These are phyloP conservation scores for Tetragnatha versicolor DNA, from an alignment of 1,140 invertebrate species.

Conservation along the genomic window DNA sequence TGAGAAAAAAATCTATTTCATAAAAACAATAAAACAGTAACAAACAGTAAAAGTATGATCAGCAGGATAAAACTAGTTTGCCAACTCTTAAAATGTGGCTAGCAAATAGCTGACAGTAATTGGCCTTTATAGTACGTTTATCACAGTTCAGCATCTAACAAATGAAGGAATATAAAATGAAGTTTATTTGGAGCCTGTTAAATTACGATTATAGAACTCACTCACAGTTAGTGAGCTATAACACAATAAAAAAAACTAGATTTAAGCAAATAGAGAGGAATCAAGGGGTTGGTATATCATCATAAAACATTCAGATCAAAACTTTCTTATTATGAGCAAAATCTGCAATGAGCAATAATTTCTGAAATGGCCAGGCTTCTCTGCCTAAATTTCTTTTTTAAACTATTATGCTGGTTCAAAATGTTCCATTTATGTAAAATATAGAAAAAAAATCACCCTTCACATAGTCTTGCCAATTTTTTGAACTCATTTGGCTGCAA, in stretches of 20 bases:
- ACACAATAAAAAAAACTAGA: too few relatives aligned
- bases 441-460: constrained; percentile 71
- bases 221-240: too few relatives aligned
- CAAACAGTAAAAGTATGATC: neutral
- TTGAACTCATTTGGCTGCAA: constrained; percentile 88
- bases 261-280: too few relatives aligned
- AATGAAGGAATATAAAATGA: too few relatives aligned
- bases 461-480: constrained; percentile 82
- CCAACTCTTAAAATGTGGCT: neutral
- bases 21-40: neutral
- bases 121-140: neutral
- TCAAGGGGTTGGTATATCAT: neutral
- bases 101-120: neutral
- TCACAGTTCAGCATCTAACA: too few relatives aligned
- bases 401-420: neutral
- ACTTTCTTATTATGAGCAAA: neutral
- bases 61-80: too few relatives aligned
- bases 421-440: neutral
- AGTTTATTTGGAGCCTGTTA: too few relatives aligned
- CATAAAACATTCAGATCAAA: neutral
- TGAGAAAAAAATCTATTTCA: too few relatives aligned
- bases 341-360: neutral
- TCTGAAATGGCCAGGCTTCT: neutral
- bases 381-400: neutral
- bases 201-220: too few relatives aligned